Percentiles rank a stretch among this genome's conserved stretches.
These are phyloP conservation scores for Euphonia xanthogaster DNA, from an alignment of 2,797 vertebrate genomes.

Conservation along the genomic window DNA sequence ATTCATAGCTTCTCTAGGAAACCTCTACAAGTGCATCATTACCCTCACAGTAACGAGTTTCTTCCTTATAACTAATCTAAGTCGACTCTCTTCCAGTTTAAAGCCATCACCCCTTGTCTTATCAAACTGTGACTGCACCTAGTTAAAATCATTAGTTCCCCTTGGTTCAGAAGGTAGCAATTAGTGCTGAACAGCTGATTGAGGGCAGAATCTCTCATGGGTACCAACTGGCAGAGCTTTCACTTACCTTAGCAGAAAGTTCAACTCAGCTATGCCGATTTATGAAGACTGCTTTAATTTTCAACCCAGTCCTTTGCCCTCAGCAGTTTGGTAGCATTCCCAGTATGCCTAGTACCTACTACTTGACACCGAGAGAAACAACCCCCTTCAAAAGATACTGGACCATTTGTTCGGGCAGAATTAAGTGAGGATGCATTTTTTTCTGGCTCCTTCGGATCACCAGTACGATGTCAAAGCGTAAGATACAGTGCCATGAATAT, in stretches of 20 bases:
- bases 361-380: background rate
- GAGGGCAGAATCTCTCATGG: background rate
- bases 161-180: background rate
- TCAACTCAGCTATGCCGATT: background rate
- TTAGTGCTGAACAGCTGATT: background rate
- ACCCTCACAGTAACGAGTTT: background rate
- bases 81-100: background rate
- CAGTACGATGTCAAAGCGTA: background rate
- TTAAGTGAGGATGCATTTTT: background rate
- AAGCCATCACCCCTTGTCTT: background rate
- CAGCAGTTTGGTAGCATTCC: background rate
- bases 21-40: background rate
- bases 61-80: background rate
- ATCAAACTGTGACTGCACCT: background rate
- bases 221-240: background rate
- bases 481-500: background rate
- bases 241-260: background rate
- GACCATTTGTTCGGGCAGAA: background rate
- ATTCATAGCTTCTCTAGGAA: background rate
- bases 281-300: background rate
- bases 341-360: background rate
- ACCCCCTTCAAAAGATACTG: background rate
- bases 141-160: background rate
- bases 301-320: background rate
- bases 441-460: background rate